These are phyloP conservation scores for Chelidonichthys spinosus DNA, from an alignment of 2,797 vertebrate genomes.

Conservation along the genomic window DNA sequence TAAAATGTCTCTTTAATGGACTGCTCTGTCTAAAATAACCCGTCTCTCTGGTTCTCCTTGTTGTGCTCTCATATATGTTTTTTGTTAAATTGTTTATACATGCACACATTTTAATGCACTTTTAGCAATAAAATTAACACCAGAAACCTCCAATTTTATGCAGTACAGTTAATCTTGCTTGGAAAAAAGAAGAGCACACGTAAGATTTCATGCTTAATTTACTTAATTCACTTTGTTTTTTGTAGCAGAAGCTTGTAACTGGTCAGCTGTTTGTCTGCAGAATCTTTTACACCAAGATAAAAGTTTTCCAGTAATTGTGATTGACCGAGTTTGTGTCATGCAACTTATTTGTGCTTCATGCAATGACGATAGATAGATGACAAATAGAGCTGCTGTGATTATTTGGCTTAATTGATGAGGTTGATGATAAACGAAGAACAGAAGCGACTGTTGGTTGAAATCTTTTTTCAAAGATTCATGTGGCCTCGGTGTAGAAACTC, in stretches of 20 bases:
- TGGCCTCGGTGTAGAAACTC: neutral
- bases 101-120: neutral
- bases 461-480: neutral
- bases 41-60: conserved; percentile 68
- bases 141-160: neutral
- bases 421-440: neutral
- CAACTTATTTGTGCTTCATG: neutral
- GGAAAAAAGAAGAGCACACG: neutral
- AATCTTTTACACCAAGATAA: neutral
- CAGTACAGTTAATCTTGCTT: neutral
- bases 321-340: neutral
- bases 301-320: neutral
- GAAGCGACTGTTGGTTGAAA: neutral
- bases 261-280: neutral
- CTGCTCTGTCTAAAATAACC: conserved; percentile 64
- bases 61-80: conserved; percentile 30
- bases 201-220: neutral
- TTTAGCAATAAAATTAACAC: conserved; percentile 5
- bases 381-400: neutral
- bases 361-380: neutral
- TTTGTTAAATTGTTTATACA: neutral
- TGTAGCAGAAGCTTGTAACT: neutral
- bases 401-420: no score
- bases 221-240: neutral
- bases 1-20: conserved; percentile 72